Evolutionary conservation across 2,797 vertebrate genomes (phyloP).

Genomic region (Danio tinwini): DNA sequence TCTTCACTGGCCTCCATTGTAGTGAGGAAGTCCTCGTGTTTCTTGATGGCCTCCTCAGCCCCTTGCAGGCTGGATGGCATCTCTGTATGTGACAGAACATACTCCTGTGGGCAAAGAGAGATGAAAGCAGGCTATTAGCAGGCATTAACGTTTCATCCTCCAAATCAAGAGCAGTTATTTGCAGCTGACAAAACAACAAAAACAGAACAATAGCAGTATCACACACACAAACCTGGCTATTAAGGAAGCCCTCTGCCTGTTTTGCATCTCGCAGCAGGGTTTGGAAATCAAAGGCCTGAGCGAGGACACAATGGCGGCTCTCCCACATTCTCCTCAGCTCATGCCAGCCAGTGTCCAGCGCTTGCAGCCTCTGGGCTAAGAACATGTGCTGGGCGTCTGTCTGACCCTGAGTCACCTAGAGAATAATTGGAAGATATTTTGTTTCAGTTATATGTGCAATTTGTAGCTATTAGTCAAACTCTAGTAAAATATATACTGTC

Average conservation of each 20-base stretch:
- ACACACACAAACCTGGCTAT: conserved; percentile 85
- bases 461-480: not conserved
- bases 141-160: not conserved
- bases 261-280: conserved; percentile 92
- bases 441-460: not conserved
- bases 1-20: conserved; percentile 94
- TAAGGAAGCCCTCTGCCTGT: conserved; percentile 92
- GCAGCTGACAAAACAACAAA: not conserved
- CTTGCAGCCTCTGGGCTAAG: conserved; percentile 89
- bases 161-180: not conserved
- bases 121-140: not conserved
- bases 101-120: conserved; percentile 79
- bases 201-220: not conserved
- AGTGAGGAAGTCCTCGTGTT: conserved; percentile 92
- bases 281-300: conserved; percentile 91
- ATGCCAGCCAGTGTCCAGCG: conserved; percentile 92
- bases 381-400: conserved; percentile 90
- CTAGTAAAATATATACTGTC: not conserved
- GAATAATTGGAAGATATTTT: not conserved
- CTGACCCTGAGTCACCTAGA: conserved; percentile 82
- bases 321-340: conserved; percentile 95
- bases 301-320: conserved; percentile 87
- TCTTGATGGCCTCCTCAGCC: conserved; percentile 90
- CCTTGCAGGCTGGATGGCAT: conserved; percentile 89
- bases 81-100: conserved; percentile 91